Evolutionary conservation across 30 jellyfish, hydroid and myxozoan genomes (phyloP).

Genomic region (Morbakka virulenta): DNA sequence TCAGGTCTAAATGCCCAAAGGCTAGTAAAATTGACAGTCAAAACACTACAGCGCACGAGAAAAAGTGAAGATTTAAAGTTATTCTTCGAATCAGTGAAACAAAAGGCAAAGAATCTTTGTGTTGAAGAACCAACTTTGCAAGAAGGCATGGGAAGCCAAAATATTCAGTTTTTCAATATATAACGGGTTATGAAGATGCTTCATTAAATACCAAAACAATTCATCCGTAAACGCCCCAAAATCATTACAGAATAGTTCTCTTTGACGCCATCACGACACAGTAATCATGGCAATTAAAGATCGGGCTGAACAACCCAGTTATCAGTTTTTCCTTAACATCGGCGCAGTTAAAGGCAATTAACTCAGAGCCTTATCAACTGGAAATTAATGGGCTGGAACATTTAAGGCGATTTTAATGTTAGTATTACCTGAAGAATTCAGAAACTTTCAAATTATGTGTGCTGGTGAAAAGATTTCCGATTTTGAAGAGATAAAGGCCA

Average conservation of each 20-base stretch:
- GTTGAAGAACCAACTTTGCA: background rate
- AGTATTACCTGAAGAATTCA: background rate
- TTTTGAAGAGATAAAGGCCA: background rate
- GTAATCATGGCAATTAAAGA: constrained; percentile 27
- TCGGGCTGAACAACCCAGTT: constrained; percentile 30
- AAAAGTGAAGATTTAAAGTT: background rate
- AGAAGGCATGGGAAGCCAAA: background rate
- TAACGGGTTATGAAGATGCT: background rate
- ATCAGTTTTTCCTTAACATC: constrained; percentile 1
- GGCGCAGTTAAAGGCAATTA: constrained; percentile 31
- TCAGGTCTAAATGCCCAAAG: background rate
- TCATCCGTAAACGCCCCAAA: background rate
- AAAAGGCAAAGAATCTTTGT: background rate
- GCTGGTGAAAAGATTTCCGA: background rate
- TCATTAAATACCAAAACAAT: background rate
- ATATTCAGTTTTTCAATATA: background rate
- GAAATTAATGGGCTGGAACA: background rate
- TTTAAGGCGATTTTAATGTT: no score
- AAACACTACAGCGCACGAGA: background rate
- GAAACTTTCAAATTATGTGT: background rate
- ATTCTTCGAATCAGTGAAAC: background rate
- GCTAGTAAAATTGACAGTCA: background rate
- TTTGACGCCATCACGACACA: background rate
- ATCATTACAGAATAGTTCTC: background rate
- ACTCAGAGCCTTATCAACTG: constrained; percentile 30